Evolutionary conservation across 2,888 invertebrate species (phyloP), one percentile per base, ranked within the genome.

Genomic region (Nasonia oneida): DNA sequence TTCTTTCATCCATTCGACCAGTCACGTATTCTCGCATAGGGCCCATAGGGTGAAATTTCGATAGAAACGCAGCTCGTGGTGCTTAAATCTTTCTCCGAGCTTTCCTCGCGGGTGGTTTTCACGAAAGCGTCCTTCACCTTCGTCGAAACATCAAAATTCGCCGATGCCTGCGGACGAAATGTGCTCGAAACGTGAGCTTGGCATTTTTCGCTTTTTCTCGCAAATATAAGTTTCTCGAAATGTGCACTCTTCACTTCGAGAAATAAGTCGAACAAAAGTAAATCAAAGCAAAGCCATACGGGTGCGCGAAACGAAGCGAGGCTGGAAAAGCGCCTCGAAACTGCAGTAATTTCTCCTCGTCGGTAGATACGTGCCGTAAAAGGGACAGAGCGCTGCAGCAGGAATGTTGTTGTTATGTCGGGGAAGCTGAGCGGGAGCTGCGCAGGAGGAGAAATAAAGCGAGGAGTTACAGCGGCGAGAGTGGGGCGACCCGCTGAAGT

Each of bases 321-420:
- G 8, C 67, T 64, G 64, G 64, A 64, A 64, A 64, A 64, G 64
- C 33, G 39, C 71, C 71, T 71, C n/a, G 15, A 18, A 10, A 23
- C 47, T 37, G 57, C 53, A 57, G 50, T 67, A 67, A 29, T 37
- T 37, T 47, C 77, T 53, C 37, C n/a, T 37, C 39, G 61, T 47
- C 23, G 18, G 42, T 64, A 29, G 29, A 29, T 29, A 64, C 80
- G 75, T 42, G 57, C 76, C 75, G 37, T 84, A 80, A 70, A 84
- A 80, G 84, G 84, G 84, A 83, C 61, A 80, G 79, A 91, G 89
- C 90, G 90, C 90, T 90, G 89, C 88, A 87, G 89, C 90, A 91
- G 92, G 92, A 92, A 92, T 93, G 93, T 92, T 92, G 92, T 92
- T 91, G 92, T 93, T 92, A 92, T 92, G 91, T 90, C 90, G 91